Evolutionary conservation across 2,888 invertebrate genomes (phyloP).

Genomic region (Halictus quadricinctus): DNA sequence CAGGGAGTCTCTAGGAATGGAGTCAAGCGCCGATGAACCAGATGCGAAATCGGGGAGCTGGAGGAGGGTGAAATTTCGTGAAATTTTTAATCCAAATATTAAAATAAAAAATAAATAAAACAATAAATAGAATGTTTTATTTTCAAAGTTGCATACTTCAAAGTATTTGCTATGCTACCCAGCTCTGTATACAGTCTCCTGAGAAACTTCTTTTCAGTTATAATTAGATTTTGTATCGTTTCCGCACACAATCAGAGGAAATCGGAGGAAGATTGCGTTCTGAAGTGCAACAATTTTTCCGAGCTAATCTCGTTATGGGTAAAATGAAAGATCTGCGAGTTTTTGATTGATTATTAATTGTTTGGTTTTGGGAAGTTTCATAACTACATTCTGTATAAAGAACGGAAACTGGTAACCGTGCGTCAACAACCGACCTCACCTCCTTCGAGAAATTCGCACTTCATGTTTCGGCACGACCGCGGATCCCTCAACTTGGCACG

Average conservation of each 20-base stretch:
- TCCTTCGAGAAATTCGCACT: slow-evolving; percentile 2
- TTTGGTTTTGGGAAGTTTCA: not conserved
- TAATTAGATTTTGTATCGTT: not conserved
- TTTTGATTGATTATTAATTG: not conserved
- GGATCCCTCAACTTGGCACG: not conserved
- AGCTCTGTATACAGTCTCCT: not conserved
- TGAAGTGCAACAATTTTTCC: not conserved
- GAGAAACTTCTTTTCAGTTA: not conserved
- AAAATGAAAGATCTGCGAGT: not conserved
- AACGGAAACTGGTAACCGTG: not conserved
- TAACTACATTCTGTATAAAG: not conserved
- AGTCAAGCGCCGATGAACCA: no score
- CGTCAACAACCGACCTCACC: not conserved
- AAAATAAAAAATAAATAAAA: no score
- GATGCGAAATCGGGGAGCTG: no score
- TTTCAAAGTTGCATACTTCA: no score
- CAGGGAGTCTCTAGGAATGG: no score
- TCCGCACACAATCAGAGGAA: not conserved
- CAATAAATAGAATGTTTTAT: no score
- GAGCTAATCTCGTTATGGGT: not conserved
- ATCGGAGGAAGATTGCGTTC: not conserved
- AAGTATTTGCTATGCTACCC: not conserved
- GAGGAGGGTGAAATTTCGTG: no score
- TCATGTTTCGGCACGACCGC: not conserved
- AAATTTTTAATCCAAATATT: no score